Base-by-base conservation (phyloP, 2,113 vertebrate species). In the Aplodontia rufa region DNA sequence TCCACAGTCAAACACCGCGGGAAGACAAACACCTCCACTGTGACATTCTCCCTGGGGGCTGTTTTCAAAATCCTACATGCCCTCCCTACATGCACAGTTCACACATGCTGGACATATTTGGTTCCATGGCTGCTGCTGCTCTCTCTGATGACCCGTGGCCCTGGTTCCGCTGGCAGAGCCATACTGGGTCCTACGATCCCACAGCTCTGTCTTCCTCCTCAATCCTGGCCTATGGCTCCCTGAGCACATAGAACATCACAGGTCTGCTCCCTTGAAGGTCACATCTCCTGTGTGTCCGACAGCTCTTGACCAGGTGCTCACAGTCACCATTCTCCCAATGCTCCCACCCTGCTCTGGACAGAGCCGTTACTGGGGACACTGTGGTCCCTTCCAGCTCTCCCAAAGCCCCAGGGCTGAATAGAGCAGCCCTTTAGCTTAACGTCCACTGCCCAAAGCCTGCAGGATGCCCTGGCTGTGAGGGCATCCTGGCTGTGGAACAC, bases 101-200 rank as follows among this genome's bases (percentile, higher is more conserved):
- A n/a, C n/a, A n/a, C n/a, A n/a, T n/a, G n/a, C n/a, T n/a, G n/a
- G n/a, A n/a, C n/a, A n/a, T n/a, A n/a, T n/a, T 49, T 37, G 30
- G 22, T 37, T 76, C 35, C 26, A 20, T 4, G 14, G 60, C 71
- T 49, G 6, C 40, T 17, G 0, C 6, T 17, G 5, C 12, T 17
- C 80, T 68, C 24, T 78, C 30, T 16, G 40, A 28, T 16, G n/a
- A 6, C 47, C 58, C 40, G 8, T 10, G n/a, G 20, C 37, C 20
- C 14, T n/a, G 3, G 12, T 20, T 6, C 42, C 62, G 8, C 8
- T 49, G 6, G 12, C 0, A 3, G n/a, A 8, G 20, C 16, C 30
- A n/a, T 8, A 6, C 4, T 12, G 66, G 66, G 53, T 37, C 78
- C 51, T 4, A 20, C 20, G 6, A 19, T 40, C 78, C 7, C 53